These are phyloP conservation scores for Parochlus steinenii DNA, from an alignment of 2,888 invertebrate species.

Conservation along the genomic window DNA sequence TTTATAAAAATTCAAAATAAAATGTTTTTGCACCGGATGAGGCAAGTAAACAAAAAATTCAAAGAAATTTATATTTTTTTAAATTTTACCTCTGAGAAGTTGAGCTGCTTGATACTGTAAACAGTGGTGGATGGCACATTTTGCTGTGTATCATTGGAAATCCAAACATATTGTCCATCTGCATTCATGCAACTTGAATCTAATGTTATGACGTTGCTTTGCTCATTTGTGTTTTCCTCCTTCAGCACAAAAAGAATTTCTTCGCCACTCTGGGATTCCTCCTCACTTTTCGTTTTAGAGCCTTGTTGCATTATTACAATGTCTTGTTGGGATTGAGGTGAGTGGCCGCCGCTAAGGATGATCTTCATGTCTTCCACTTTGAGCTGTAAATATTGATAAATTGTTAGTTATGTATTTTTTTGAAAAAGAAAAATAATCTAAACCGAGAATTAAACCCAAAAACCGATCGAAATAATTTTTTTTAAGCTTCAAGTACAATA, in stretches of 20 bases:
- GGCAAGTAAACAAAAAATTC: background rate
- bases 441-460: background rate
- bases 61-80: background rate
- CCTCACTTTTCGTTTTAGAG: slow-evolving; percentile 2
- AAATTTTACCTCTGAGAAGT: slow-evolving; percentile 8
- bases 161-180: slow-evolving; percentile 11
- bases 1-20: background rate
- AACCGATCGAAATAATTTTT: background rate
- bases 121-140: slow-evolving; percentile 4
- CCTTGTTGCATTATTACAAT: too few species aligned
- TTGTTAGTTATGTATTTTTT: too few species aligned
- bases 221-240: slow-evolving; percentile 6
- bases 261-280: slow-evolving; percentile 5
- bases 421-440: background rate
- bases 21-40: background rate
- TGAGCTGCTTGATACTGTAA: slow-evolving; percentile 9
- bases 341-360: too few species aligned
- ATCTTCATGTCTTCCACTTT: slow-evolving; percentile 12
- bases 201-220: slow-evolving; percentile 4
- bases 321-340: too few species aligned
- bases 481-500: too few species aligned
- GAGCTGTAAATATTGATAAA: slow-evolving; percentile 6
- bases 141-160: slow-evolving; percentile 7
- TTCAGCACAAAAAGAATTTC: slow-evolving; percentile 10
- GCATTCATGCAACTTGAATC: slow-evolving; percentile 9